Conservation (phyloP, 2,888 invertebrate species). For the Flexamia atlantica region DNA sequence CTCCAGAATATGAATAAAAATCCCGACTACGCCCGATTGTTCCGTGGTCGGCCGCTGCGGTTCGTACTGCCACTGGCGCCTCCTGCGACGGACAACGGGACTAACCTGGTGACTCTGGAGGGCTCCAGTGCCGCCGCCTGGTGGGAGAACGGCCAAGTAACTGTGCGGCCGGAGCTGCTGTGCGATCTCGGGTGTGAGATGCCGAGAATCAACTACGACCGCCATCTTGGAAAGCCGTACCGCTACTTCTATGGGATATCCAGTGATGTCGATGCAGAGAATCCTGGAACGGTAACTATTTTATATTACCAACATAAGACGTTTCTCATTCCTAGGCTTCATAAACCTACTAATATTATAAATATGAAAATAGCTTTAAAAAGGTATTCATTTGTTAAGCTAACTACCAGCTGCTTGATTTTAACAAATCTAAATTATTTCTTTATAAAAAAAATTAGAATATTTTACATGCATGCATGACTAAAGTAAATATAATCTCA, state of each 20-base stretch:
- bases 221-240: conserved; percentile 82
- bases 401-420: no score
- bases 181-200: conserved; percentile 91
- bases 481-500: no score
- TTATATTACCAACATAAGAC: no score
- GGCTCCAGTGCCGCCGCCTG: conserved; percentile 77
- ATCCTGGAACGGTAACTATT: conserved; percentile 85
- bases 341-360: no score
- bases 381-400: no score
- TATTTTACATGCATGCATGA: no score
- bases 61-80: conserved; percentile 84
- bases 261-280: conserved; percentile 85
- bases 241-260: conserved; percentile 94
- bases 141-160: conserved; percentile 75
- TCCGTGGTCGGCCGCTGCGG: conserved; percentile 87
- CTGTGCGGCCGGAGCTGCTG: conserved; percentile 80
- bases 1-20: conserved; percentile 79
- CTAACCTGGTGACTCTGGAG: conserved; percentile 75
- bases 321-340: no score
- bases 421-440: no score
- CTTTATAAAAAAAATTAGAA: no score
- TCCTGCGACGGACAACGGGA: conserved; percentile 60
- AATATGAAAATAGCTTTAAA: no score
- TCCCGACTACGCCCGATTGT: conserved; percentile 88
- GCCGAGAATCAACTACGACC: conserved; percentile 90